phyloP scores from a whole-genome alignment of 2,797 vertebrate genomes.

The Rhinella marina region DNA sequence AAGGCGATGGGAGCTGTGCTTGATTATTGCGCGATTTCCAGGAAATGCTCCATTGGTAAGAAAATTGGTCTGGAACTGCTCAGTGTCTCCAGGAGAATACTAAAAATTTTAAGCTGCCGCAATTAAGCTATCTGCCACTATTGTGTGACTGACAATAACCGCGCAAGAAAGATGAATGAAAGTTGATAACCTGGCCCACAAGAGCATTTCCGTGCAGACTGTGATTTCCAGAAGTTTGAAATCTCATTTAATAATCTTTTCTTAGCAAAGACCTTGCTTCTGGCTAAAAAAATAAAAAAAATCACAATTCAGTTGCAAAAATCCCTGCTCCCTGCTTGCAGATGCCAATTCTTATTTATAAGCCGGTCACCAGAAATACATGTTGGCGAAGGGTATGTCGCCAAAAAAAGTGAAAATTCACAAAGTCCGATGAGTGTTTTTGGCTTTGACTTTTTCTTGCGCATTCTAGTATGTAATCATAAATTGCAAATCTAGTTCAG shows the following conservation, averaged over 20 bases:
- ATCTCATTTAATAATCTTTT: conserved; percentile 1
- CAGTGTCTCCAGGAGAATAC: conserved; percentile 54
- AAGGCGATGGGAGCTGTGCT: conserved; percentile 52
- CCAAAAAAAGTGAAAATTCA: too few relatives aligned
- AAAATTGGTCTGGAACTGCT: conserved; percentile 61
- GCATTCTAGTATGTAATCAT: not conserved
- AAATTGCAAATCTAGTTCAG: not conserved
- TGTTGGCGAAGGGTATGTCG: not conserved
- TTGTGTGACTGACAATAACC: conserved; percentile 60
- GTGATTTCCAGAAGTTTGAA: conserved; percentile 19
- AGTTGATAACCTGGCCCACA: conserved; percentile 54
- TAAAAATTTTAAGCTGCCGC: conserved; percentile 45
- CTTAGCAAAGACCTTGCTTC: not conserved
- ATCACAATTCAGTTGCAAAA: not conserved
- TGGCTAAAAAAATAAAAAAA: not conserved
- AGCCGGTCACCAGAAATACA: not conserved
- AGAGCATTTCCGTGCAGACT: conserved; percentile 36
- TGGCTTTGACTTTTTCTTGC: not conserved
- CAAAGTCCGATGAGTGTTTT: not conserved
- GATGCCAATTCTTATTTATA: not conserved
- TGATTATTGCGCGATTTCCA: conserved; percentile 61
- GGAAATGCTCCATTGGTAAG: conserved; percentile 62
- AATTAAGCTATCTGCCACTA: conserved; percentile 58
- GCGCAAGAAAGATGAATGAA: conserved; percentile 56
- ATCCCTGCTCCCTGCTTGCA: not conserved